These are phyloP conservation scores for Gryllus bimaculatus DNA, from an alignment of 1,140 invertebrate species.

Conservation along the genomic window DNA sequence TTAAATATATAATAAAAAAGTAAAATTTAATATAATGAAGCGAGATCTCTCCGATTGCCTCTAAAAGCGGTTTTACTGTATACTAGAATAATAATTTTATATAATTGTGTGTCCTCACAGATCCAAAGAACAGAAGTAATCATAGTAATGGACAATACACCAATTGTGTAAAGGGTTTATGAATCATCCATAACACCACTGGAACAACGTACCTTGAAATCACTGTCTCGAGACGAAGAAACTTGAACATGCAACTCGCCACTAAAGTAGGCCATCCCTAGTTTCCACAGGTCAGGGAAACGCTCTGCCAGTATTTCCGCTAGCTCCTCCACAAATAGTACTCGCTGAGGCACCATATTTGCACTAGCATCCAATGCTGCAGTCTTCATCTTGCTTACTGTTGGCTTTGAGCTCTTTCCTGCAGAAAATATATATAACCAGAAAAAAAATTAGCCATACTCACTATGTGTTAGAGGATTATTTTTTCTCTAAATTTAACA, in stretches of 20 bases:
- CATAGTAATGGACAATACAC: no score
- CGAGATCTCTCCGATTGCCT: no score
- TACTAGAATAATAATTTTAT: no score
- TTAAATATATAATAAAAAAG: no score
- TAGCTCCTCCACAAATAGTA: conserved; percentile 64
- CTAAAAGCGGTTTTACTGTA: no score
- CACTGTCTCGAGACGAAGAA: conserved; percentile 54
- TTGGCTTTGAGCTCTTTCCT: background rate
- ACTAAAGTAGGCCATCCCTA: conserved; percentile 82
- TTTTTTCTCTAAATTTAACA: no score
- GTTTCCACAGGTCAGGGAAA: conserved; percentile 78
- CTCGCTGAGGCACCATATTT: conserved; percentile 38
- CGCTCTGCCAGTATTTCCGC: conserved; percentile 56
- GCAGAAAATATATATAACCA: background rate
- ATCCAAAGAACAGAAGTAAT: no score
- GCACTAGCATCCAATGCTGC: conserved; percentile 13
- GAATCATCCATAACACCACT: background rate
- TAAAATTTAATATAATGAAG: no score
- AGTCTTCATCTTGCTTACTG: background rate
- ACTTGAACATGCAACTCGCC: conserved; percentile 67
- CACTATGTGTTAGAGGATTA: no score
- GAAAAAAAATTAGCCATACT: no score
- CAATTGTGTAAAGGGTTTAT: background rate
- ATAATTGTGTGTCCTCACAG: no score
- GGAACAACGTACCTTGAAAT: conserved; percentile 51